Base-by-base conservation (phyloP, 2,113 vertebrate genomes). In the Synchiropus splendidus region DNA sequence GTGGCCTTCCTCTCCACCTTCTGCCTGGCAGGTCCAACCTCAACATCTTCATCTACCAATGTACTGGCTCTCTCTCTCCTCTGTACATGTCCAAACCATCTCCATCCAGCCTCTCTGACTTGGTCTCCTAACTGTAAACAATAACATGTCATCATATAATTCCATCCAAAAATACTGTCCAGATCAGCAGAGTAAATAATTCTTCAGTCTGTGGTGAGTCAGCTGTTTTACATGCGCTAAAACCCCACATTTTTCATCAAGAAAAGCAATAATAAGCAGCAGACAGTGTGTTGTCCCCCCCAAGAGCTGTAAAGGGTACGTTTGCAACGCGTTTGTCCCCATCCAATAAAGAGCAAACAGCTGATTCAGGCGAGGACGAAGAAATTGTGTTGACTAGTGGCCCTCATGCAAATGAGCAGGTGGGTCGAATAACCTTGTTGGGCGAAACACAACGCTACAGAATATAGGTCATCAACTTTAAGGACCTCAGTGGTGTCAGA, bases 281-380 rank as follows among this genome's bases (percentile, higher is more conserved):
- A 14, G 34, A 35, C 34, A 14, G 2, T n/a, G 34, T 35, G 11
- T 35, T 35, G 10, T 12, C n/a, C 13, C 13, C 13, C 34, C 34
- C 11, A 35, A 35, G 34, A 12, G n/a, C 34, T 35, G 34, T 35
- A n/a, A 2, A 13, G 8, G 34, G n/a, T 35, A 35, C 13, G 11
- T 35, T 35, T 35, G 34, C n/a, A 35, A 14, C n/a, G 34, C n/a
- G 34, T 35, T 35, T 14, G 34, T 35, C 34, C 12, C 12, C 12
- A 35, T 41, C 18, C 39, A 41, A 12, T 41, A 9, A 4, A 27
- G 18, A 41, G 13, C 18, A 41, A 41, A 41, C 39, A 27, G 6
- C 18, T 41, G n/a, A 41, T 1, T 12, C 34, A 1, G n/a, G n/a
- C 34, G 12, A 12, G 11, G n/a, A n/a, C 11, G 18, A 17, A 31